Evolutionary conservation across 2,888 invertebrate genomes (phyloP).

Genomic region (Rhingia rostrata): DNA sequence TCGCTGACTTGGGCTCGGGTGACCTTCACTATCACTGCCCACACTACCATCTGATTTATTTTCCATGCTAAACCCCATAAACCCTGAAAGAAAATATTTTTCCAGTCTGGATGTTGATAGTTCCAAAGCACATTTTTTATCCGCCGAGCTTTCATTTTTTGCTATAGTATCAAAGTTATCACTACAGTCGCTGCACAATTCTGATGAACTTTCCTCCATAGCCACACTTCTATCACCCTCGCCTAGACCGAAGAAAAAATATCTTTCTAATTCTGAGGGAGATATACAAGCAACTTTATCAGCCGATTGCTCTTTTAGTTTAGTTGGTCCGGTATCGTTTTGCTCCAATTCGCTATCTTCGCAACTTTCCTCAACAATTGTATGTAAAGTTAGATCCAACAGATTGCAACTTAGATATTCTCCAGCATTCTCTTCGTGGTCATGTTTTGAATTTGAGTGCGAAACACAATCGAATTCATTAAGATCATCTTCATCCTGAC

Average conservation of each 20-base stretch:
- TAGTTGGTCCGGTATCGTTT: constrained; percentile 75
- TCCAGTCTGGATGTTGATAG: constrained; percentile 93
- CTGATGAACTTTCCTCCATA: constrained; percentile 87
- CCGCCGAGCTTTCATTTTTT: constrained; percentile 77
- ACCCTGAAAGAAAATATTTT: constrained; percentile 94
- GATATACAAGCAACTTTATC: constrained; percentile 86
- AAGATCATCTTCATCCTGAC: constrained; percentile 89
- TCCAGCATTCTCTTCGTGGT: constrained; percentile 91
- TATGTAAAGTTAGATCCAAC: constrained; percentile 93
- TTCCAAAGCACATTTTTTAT: constrained; percentile 87
- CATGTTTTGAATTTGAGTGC: constrained; percentile 84
- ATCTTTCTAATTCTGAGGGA: constrained; percentile 94
- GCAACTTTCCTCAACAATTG: constrained; percentile 96
- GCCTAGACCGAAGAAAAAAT: constrained; percentile 93
- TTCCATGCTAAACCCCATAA: constrained; percentile 90
- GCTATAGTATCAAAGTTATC: constrained; percentile 90
- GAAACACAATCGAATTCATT: constrained; percentile 79
- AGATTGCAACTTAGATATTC: constrained; percentile 90
- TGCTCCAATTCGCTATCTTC: constrained; percentile 94
- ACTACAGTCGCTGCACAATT: constrained; percentile 93
- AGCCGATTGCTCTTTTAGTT: constrained; percentile 11
- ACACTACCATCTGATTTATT: constrained; percentile 91
- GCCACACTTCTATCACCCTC: constrained; percentile 85
- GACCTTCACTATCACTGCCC: constrained; percentile 94
- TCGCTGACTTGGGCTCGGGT: constrained; percentile 93